Percentiles rank a stretch among this genome's conserved stretches.
These are phyloP conservation scores for Gasterosteus nipponicus DNA, from an alignment of 2,113 vertebrate genomes.

Conservation along the genomic window DNA sequence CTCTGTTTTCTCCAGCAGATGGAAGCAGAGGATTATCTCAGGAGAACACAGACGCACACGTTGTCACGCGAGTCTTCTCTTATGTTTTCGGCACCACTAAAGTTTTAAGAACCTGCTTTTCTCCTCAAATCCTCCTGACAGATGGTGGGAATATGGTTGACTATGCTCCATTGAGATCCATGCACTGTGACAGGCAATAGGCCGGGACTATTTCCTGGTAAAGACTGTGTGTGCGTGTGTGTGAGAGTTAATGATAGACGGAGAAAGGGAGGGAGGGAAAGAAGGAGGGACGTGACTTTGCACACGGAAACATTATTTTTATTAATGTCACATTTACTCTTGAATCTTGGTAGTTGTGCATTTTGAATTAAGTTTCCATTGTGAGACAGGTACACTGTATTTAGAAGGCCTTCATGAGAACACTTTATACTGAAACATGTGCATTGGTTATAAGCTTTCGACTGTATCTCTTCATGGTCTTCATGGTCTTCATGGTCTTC, in stretches of 20 bases:
- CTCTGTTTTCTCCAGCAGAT: constrained; percentile 47
- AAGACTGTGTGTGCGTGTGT: constrained; percentile 2
- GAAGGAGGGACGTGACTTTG: background rate
- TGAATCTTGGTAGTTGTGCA: background rate
- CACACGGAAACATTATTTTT: background rate
- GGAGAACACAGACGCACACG: background rate
- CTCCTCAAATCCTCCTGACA: constrained; percentile 41
- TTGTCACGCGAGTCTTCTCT: background rate
- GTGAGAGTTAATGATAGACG: background rate
- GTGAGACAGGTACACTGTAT: background rate
- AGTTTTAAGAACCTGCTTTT: constrained; percentile 26
- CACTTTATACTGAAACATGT: background rate
- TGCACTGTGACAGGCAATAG: constrained; percentile 50
- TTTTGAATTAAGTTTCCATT: background rate
- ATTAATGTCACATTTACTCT: background rate
- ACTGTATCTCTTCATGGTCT: background rate
- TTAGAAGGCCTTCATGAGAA: background rate
- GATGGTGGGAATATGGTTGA: constrained; percentile 54
- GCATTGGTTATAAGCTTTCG: background rate
- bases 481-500: too few relatives aligned
- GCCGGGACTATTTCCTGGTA: constrained; percentile 33
- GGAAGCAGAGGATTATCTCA: constrained; percentile 48
- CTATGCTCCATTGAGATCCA: constrained; percentile 53
- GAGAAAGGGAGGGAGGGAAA: background rate
- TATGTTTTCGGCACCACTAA: constrained; percentile 8